Percentiles rank a stretch among this genome's conserved stretches.
phyloP scores from a whole-genome alignment of 2,888 invertebrate genomes.

The Machimus atricapillus region DNA sequence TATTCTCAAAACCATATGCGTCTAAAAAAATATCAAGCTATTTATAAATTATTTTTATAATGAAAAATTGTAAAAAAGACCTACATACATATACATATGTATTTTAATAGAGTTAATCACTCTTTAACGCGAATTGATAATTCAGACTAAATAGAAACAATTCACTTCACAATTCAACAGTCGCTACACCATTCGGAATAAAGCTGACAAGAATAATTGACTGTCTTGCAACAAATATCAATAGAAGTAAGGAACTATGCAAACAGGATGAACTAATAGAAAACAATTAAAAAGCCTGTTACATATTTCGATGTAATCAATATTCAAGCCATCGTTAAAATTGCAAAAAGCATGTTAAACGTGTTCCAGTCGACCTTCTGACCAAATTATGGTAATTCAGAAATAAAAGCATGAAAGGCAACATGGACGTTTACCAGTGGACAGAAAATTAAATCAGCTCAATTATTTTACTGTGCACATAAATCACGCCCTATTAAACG shows the following conservation, averaged over 20 bases:
- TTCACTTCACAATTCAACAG: not conserved
- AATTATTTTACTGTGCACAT: not conserved
- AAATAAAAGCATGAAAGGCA: not conserved
- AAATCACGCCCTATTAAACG: not conserved
- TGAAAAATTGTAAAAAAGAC: no score
- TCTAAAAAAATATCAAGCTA: no score
- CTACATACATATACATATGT: no score
- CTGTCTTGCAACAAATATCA: not conserved
- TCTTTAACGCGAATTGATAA: no score
- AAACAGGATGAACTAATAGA: not conserved
- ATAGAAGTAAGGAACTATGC: not conserved
- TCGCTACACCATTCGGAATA: not conserved
- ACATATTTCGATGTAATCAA: not conserved
- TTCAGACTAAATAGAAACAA: not conserved
- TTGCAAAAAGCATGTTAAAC: not conserved
- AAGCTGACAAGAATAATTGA: not conserved
- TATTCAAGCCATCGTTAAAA: not conserved
- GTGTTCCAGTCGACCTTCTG: not conserved
- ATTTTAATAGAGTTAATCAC: no score
- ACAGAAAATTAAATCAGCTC: no score
- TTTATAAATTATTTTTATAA: no score
- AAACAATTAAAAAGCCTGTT: not conserved
- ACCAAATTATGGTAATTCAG: not conserved
- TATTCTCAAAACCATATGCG: no score
- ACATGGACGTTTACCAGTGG: not conserved